These are phyloP conservation scores for Thinocorus orbignyianus DNA, from an alignment of 2,113 vertebrate genomes.

Conservation along the genomic window DNA sequence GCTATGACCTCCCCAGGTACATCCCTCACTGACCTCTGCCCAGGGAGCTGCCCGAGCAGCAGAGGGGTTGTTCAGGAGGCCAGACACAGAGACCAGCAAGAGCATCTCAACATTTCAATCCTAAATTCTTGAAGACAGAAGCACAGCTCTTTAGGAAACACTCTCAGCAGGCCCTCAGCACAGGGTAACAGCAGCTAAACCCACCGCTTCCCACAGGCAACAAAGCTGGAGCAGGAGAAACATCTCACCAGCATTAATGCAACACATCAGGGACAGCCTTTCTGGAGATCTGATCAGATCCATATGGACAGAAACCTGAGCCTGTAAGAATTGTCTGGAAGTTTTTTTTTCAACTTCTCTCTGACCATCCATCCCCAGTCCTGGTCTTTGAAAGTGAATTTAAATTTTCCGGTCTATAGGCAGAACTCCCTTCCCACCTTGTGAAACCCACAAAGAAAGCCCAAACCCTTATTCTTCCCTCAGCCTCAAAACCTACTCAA, in stretches of 20 bases:
- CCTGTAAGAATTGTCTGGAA: not conserved
- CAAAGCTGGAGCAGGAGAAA: not conserved
- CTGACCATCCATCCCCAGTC: not conserved
- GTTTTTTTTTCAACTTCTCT: not conserved
- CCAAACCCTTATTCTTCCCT: not conserved
- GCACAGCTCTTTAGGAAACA: not conserved
- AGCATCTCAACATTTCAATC: not conserved
- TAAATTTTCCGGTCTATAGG: not conserved
- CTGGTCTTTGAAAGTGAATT: not conserved
- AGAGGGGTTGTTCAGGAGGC: not conserved
- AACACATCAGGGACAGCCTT: not conserved
- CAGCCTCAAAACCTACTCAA: not conserved
- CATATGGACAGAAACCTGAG: not conserved
- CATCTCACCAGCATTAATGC: too few species aligned
- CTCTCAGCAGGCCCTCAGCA: not conserved
- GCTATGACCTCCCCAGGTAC: rapidly evolving
- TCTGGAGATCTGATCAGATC: not conserved
- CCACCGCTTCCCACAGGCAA: not conserved
- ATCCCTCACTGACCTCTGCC: not conserved
- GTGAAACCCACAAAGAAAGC: not conserved
- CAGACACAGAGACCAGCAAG: not conserved
- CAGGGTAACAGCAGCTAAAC: not conserved
- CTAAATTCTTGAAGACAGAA: not conserved
- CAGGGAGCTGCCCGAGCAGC: rapidly evolving
- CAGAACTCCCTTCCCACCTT: not conserved